A percentile compares a stretch with the other conserved stretches of the same genome.
These are phyloP conservation scores for Lasioglossum villosulum DNA, from an alignment of 2,888 invertebrate genomes.

Conservation along the genomic window DNA sequence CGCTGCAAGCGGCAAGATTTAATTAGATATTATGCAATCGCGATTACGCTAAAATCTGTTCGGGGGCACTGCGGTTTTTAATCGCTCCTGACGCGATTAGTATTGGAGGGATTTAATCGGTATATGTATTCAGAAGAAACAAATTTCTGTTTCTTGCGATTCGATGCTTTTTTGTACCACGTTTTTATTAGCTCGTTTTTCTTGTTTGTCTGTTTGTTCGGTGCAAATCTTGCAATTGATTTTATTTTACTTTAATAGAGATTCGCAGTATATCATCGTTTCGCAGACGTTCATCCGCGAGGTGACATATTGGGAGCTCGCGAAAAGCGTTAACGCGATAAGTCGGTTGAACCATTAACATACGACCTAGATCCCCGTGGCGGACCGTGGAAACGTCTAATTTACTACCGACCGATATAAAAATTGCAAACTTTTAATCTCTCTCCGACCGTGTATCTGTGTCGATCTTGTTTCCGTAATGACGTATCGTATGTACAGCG, in stretches of 20 bases:
- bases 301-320: neutral
- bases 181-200: no score
- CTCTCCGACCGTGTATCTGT: neutral
- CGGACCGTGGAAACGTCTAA: neutral
- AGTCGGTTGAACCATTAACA: slow-evolving; percentile 18
- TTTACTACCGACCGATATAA: neutral
- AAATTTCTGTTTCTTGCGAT: no score
- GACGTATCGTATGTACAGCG: neutral
- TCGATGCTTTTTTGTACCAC: no score
- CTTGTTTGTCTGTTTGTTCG: no score
- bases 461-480: neutral
- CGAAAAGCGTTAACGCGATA: neutral
- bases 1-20: neutral
- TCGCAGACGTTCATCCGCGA: neutral
- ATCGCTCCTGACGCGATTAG: neutral
- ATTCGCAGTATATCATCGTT: neutral
- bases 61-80: neutral
- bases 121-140: neutral
- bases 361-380: neutral
- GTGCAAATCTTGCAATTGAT: no score
- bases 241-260: neutral
- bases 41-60: neutral
- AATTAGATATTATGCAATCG: slow-evolving; percentile 9
- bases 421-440: neutral
- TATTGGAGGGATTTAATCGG: neutral